These are phyloP conservation scores for Muscicapa adusta DNA, from an alignment of 2,113 vertebrate genomes.

Conservation along the genomic window DNA sequence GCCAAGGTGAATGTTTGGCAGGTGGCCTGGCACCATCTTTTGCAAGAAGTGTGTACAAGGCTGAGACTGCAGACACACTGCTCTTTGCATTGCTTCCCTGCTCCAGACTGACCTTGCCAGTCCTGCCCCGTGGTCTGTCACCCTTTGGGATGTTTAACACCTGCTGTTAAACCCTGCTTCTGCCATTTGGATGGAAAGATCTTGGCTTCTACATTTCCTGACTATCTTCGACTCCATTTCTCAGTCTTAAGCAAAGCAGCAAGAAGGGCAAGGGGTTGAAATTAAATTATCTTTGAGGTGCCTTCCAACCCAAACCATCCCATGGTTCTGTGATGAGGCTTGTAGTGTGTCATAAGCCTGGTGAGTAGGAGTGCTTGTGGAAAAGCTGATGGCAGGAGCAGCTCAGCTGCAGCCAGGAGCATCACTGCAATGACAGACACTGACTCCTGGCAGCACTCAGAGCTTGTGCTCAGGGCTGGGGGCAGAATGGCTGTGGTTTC, in stretches of 20 bases:
- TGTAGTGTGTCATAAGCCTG: neutral
- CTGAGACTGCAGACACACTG: neutral
- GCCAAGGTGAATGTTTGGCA: neutral
- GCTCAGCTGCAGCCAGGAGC: neutral
- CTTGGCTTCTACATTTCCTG: neutral
- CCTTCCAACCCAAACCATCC: neutral
- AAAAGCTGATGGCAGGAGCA: neutral
- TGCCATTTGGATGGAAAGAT: neutral
- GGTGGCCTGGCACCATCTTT: neutral
- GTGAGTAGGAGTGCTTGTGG: neutral
- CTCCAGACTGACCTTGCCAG: neutral
- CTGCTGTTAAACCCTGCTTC: neutral
- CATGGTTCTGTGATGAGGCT: neutral
- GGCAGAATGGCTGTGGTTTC: neutral
- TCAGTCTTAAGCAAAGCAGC: neutral
- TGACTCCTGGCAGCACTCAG: neutral
- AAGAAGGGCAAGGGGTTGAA: neutral
- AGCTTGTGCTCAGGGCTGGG: neutral
- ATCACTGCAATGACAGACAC: neutral
- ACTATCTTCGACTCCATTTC: neutral
- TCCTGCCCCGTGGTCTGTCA: rapidly evolving
- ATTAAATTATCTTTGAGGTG: neutral
- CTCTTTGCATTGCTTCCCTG: rapidly evolving
- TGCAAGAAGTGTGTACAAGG: neutral
- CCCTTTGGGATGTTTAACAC: neutral